Base-by-base conservation (phyloP, 2,797 vertebrate genomes). In the Taenioides sp. region DNA sequence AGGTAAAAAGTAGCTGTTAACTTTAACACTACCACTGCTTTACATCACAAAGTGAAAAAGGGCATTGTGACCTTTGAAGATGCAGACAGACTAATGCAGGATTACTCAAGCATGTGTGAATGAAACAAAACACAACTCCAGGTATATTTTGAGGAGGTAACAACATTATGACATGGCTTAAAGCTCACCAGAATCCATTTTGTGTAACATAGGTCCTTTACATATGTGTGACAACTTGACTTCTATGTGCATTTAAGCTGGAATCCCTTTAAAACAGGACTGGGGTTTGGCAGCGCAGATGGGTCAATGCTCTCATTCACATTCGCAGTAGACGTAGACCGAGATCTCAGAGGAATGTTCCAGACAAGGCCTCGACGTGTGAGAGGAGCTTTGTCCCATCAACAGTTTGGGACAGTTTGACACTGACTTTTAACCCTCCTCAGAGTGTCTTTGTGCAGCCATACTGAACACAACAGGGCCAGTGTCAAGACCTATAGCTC, bases 311-410 rank as follows among this genome's bases (percentile, higher is more conserved):
- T 52, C 75, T 77, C 85, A 85, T 91, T 92, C 86, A 87, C 66
- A 69, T 86, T 47, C 71, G 74, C 81, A 31, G 58, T 49, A 54
- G 74, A 71, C 77, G 81, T 79, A 86, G 81, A 63, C 78, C 65
- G 77, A 80, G 78, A 87, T 82, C 78, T 76, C 81, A 73, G 16
- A 69, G 89, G 90, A 92, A 92, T 92, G 87, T 89, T 87, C 84
- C 87, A 80, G 78, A 88, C 83, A 78, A 86, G 83, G 69, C 77
- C 34, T 71, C 73, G 18, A 0, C 34, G 74, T 89, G 79, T 90
- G 87, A 89, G 81, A 75, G 79, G 69, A 76, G 78, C 69, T 80
- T 88, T 91, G 87, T 90, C 71, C 6, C 37, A 76, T 74, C 12
- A 5, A 37, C 72, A 67, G 72, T 71, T 77, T 61, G 78, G 69